phyloP scores from a whole-genome alignment of 2,888 invertebrate species.

The Pinctada fucata region DNA sequence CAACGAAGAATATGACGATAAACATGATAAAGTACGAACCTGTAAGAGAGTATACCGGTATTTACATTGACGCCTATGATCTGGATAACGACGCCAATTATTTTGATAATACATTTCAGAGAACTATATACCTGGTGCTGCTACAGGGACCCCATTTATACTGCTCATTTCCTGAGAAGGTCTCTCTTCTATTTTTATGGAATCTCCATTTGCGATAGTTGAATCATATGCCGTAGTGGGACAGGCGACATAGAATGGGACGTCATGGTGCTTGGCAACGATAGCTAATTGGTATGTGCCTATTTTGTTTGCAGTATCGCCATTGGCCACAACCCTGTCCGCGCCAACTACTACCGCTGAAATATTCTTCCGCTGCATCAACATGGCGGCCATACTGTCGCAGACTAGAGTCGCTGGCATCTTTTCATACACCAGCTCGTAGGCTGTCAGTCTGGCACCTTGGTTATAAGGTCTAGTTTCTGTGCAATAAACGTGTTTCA shows the following conservation, averaged over 20 bases:
- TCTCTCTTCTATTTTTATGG: conserved; percentile 95
- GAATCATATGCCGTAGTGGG: conserved; percentile 93
- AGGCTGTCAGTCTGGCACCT: conserved; percentile 91
- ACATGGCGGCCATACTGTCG: conserved; percentile 95
- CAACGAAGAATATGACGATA: too few relatives aligned
- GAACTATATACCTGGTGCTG: conserved; percentile 85
- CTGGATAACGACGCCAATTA: too few relatives aligned
- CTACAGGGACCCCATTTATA: conserved; percentile 90
- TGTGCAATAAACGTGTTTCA: conserved; percentile 94
- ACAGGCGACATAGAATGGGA: conserved; percentile 97
- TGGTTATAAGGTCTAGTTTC: conserved; percentile 99
- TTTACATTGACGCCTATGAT: too few relatives aligned
- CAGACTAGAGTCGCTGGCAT: conserved; percentile 95
- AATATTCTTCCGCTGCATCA: conserved; percentile 90
- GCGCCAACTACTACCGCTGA: conserved; percentile 98
- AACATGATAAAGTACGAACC: too few relatives aligned
- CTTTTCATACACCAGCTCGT: conserved; percentile 88
- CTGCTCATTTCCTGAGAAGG: conserved; percentile 94
- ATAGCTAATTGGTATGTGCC: conserved; percentile 90
- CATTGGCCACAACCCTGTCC: conserved; percentile 96
- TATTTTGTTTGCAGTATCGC: conserved; percentile 98
- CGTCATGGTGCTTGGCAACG: conserved; percentile 84
- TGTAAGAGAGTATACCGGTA: too few relatives aligned
- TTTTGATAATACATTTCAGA: too few relatives aligned
- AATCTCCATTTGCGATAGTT: conserved; percentile 86